Base-by-base conservation (phyloP, 37 sponge, comb jelly and placozoan species). In the Halisarca cf. caerulea region DNA sequence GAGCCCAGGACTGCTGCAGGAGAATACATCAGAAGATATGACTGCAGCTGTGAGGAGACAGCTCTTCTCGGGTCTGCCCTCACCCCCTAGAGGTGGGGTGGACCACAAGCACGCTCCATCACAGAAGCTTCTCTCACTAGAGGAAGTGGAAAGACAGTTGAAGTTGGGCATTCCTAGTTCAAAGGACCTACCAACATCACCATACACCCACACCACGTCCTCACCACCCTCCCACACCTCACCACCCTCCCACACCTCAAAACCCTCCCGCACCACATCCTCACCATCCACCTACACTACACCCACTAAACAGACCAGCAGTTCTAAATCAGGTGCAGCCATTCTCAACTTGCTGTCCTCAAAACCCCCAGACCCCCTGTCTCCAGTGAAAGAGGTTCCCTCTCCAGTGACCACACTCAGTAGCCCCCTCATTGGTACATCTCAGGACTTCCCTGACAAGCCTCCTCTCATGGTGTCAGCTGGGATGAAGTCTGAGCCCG, bases 391-490 rank as follows among this genome's bases (percentile, higher is more conserved):
- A 30, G 69, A 7, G 33, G 69, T 34, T 18, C 30, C 69, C 1
- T 34, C 69, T 30, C 69, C 69, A 18, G 25, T n/a, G 25, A 28
- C 27, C 69, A 34, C 69, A 17, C 34, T 68, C 2, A 28, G 35
- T 3, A 74, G 77, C 41, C 77, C 77, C 36, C 23, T 74, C 1
- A 74, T 74, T 42, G 77, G 77, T 21, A 74, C 77, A 15, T 44
- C 45, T 37, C 38, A 74, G 45, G 77, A 74, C 77, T 74, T 74
- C 45, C 77, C 77, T 0, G 77, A 74, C 44, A 74, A 74, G 38
- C 77, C 77, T 21, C 77, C 77, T 40, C 77, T 74, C 21, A 44
- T 74, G 77, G 45, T 74, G 23, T 74, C 77, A 20, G 77, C 77
- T 41, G 77, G 77, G 36, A 74, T 74, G 77, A 74, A 40, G 24